A percentile compares a stretch with the other conserved stretches of the same genome.
Conservation (phyloP, 2,888 invertebrate species). For the Plebejus argus region DNA sequence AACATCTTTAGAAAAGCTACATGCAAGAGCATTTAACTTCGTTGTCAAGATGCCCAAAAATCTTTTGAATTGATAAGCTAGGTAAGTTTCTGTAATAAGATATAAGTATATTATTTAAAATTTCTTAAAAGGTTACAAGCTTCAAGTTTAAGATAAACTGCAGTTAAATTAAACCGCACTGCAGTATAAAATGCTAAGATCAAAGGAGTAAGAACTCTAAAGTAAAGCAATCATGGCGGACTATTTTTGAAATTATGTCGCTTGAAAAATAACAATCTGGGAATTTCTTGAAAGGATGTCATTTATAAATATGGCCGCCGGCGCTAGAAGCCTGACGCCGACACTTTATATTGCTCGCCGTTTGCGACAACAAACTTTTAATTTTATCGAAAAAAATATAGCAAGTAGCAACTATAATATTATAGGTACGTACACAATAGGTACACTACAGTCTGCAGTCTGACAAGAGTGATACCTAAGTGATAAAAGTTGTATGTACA, state of each 20-base stretch:
- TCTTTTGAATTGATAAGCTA: neutral
- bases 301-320: slow-evolving; percentile 32
- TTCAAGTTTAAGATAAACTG: neutral
- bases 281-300: slow-evolving; percentile 28
- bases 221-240: slow-evolving; percentile 16
- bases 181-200: slow-evolving; percentile 7
- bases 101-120: neutral
- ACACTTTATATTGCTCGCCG: slow-evolving; percentile 33
- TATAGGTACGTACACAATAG: too few relatives aligned
- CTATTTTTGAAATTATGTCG: slow-evolving; percentile 14
- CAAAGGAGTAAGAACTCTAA: slow-evolving; percentile 13
- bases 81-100: neutral
- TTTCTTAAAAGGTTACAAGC: neutral
- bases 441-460: neutral
- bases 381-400: slow-evolving; percentile 4
- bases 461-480: too few relatives aligned
- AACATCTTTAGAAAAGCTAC: too few relatives aligned
- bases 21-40: neutral
- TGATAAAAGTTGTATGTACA: too few relatives aligned
- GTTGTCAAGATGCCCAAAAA: neutral
- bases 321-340: slow-evolving; percentile 19
- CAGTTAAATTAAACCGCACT: neutral
- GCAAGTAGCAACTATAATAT: neutral
- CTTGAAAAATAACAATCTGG: slow-evolving; percentile 23
- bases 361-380: slow-evolving; percentile 21